Conservation (phyloP, 2,113 vertebrate species). For the Caranx melampygus region DNA sequence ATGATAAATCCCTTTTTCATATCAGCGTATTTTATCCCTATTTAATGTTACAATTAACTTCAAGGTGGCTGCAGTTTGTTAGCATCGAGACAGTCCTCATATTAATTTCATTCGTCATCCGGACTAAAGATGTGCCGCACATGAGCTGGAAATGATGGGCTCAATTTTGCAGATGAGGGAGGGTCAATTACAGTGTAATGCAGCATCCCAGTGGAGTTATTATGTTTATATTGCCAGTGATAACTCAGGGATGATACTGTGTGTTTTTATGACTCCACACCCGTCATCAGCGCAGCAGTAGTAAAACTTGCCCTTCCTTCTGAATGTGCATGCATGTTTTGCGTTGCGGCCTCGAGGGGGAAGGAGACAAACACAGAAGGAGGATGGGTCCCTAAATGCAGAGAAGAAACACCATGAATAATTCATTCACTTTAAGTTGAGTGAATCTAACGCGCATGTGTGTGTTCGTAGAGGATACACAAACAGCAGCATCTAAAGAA, state of each 20-base stretch:
- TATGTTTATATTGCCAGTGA: conserved; percentile 73
- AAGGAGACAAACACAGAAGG: conserved; percentile 34
- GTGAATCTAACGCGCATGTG: conserved; percentile 17
- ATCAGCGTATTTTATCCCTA: not conserved
- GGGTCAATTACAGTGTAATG: conserved; percentile 75
- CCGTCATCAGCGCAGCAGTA: conserved; percentile 43
- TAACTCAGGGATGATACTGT: conserved; percentile 69
- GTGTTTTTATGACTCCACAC: conserved; percentile 66
- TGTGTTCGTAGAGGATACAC: conserved; percentile 16
- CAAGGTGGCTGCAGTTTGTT: conserved; percentile 18
- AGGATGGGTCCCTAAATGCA: conserved; percentile 43
- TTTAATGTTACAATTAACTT: conserved; percentile 17
- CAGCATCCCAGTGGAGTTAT: conserved; percentile 68
- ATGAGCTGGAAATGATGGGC: conserved; percentile 62
- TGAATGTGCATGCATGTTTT: not conserved
- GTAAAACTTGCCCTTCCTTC: conserved; percentile 53
- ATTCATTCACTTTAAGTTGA: conserved; percentile 50
- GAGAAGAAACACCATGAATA: conserved; percentile 42
- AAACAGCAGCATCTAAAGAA: conserved; percentile 14
- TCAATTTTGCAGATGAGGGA: conserved; percentile 72
- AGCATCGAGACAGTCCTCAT: conserved; percentile 14
- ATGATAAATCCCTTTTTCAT: not conserved
- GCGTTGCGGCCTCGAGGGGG: not conserved
- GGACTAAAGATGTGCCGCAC: conserved; percentile 54
- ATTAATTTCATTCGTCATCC: conserved; percentile 58